phyloP scores from a whole-genome alignment of 1,140 invertebrate species.

The Aphelinus atriplicis region DNA sequence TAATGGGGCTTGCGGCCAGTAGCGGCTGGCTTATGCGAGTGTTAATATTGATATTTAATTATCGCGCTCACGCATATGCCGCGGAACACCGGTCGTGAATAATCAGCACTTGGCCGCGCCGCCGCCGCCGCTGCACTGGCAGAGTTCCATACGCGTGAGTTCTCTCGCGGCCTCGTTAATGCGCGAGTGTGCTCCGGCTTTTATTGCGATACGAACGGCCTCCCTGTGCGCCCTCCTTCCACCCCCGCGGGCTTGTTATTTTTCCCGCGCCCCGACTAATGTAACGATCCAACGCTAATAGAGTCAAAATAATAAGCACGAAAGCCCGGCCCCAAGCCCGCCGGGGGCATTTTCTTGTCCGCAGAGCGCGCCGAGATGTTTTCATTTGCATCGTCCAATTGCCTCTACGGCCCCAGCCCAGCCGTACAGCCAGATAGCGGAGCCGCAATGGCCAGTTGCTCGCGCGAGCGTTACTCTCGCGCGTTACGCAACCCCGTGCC shows the following conservation, averaged over 20 bases:
- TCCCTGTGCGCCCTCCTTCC: no score
- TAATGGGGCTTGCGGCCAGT: no score
- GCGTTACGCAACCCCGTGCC: no score
- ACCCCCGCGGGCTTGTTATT: not conserved
- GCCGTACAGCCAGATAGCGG: not conserved
- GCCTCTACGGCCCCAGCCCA: not conserved
- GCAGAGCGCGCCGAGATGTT: constrained; percentile 4
- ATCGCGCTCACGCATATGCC: constrained; percentile 3
- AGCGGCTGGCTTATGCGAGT: not conserved
- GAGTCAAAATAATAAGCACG: constrained; percentile 16
- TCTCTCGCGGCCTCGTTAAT: constrained; percentile 1
- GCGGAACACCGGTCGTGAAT: constrained; percentile 1
- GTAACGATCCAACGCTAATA: constrained; percentile 8
- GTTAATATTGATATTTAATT: constrained; percentile 34
- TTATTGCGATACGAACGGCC: no score
- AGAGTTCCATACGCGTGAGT: constrained; percentile 25
- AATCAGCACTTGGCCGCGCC: not conserved
- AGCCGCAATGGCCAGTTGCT: constrained; percentile 7
- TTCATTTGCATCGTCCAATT: constrained; percentile 30
- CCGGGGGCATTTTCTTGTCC: not conserved
- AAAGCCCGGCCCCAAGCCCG: not conserved
- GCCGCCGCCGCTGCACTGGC: not conserved
- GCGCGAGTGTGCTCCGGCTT: not conserved
- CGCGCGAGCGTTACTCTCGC: not conserved
- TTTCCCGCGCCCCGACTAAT: not conserved